Percentiles rank a stretch among this genome's conserved stretches.
Evolutionary conservation across 2,888 invertebrate species (phyloP).

Genomic region (Cheilosia pagana): DNA sequence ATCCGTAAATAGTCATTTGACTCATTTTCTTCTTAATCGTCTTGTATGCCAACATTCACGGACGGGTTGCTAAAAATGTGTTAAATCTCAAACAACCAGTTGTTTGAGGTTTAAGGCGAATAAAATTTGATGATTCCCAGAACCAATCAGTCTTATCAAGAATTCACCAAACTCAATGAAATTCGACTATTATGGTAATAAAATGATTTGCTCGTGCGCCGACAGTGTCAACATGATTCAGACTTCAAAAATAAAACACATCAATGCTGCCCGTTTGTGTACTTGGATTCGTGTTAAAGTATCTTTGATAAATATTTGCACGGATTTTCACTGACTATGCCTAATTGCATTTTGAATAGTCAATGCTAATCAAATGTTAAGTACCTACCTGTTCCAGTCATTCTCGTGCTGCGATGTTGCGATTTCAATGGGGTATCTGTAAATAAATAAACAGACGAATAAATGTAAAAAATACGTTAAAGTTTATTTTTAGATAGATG

Average conservation of each 20-base stretch:
- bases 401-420: slow-evolving; percentile 32
- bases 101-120: neutral
- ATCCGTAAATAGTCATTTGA: no score
- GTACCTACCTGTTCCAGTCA: slow-evolving; percentile 69
- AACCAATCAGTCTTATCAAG: slow-evolving; percentile 5
- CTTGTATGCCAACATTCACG: neutral
- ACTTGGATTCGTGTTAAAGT: neutral
- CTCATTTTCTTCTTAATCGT: neutral
- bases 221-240: neutral
- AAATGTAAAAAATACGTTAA: slow-evolving; percentile 8
- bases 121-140: neutral
- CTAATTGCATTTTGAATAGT: slow-evolving; percentile 15
- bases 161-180: neutral
- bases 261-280: neutral
- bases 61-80: neutral
- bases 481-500: slow-evolving; percentile 26
- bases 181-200: neutral
- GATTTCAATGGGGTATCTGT: slow-evolving; percentile 32
- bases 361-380: slow-evolving; percentile 9
- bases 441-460: slow-evolving; percentile 40
- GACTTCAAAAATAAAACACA: neutral
- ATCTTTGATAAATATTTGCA: slow-evolving; percentile 1
- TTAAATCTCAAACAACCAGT: neutral
- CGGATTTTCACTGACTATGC: slow-evolving; percentile 2
- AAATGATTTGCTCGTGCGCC: neutral